Base-by-base conservation (phyloP, 2,797 vertebrate genomes). In the Neostethus bicornis region DNA sequence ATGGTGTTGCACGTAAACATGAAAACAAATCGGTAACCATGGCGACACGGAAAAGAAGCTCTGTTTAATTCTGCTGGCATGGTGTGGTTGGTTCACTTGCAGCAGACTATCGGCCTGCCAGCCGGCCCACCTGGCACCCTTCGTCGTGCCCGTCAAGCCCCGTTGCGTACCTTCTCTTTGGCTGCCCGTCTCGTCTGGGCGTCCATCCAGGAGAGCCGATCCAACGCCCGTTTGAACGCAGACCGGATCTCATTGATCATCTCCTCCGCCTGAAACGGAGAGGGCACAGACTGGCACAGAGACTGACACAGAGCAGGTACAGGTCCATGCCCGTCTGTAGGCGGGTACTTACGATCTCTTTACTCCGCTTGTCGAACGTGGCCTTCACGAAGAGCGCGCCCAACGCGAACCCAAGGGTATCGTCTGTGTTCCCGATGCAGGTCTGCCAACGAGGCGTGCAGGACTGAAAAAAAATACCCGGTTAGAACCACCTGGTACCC, bases 391-490 rank as follows among this genome's bases (percentile, higher is more conserved):
- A 99, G 43, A 98, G 93, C 1, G 97, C 94, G 1, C 96, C 97
- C 25, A 99, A 73, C 2, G 97, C 96, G 3, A 98, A 99, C 69
- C 97, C 96, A 70, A 98, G 86, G 0, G 96, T 98, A 62, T 98
- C 96, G 0, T 99, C 97, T 0, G 97, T 96, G 88, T 96, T 96
- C 52, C 93, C 96, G 45, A 99, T 96, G 52, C 97, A 99, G 9
- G 96, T 97, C 90, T 99, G 96, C 97, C 97, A 99, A 51, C 97
- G 94, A 0, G 97, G 96, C 0, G 92, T 94, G 65, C 97, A 99
- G 29, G 96, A 97, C 97, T 99, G 80, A 11, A 62, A 66, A 19
- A 71, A 42, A 45, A 49, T 28, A 1, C 29, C 11, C 29, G 31
- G 29, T 12, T 10, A 31, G 32, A 34, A 34, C 32, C 13, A n/a